phyloP scores from a whole-genome alignment of 2,797 vertebrate genomes.

The Lemur catta region DNA sequence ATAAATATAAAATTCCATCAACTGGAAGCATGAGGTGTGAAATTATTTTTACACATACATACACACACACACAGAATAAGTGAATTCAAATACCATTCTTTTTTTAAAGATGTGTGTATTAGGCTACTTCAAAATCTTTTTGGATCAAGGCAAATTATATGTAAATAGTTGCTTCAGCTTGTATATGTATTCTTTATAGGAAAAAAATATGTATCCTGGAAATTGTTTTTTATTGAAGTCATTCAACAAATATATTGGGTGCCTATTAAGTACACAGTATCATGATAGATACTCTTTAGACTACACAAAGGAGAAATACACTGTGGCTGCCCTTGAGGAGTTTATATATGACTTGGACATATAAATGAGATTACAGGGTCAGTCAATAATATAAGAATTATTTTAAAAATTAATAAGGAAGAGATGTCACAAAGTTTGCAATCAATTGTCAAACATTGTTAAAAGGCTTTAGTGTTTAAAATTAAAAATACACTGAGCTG shows the following conservation, averaged over 20 bases:
- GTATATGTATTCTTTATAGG: neutral
- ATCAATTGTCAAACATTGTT: neutral
- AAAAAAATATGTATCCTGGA: neutral
- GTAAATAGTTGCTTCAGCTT: neutral
- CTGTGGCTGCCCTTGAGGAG: neutral
- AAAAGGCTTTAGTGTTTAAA: neutral
- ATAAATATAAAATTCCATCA: conserved; percentile 5
- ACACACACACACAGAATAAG: neutral
- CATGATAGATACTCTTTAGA: neutral
- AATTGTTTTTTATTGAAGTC: neutral
- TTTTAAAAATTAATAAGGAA: neutral
- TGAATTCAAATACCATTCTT: neutral
- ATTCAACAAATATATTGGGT: neutral
- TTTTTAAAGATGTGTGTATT: neutral
- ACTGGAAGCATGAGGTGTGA: neutral
- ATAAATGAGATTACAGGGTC: neutral
- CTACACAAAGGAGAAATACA: neutral
- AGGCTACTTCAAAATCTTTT: neutral
- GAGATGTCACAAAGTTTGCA: neutral
- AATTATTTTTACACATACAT: neutral
- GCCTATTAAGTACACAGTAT: neutral
- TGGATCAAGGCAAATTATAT: neutral
- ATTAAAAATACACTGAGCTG: neutral
- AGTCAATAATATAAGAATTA: neutral
- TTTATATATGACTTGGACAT: neutral